phyloP scores from a whole-genome alignment of 1,140 invertebrate genomes.

The Holotrichia oblita region DNA sequence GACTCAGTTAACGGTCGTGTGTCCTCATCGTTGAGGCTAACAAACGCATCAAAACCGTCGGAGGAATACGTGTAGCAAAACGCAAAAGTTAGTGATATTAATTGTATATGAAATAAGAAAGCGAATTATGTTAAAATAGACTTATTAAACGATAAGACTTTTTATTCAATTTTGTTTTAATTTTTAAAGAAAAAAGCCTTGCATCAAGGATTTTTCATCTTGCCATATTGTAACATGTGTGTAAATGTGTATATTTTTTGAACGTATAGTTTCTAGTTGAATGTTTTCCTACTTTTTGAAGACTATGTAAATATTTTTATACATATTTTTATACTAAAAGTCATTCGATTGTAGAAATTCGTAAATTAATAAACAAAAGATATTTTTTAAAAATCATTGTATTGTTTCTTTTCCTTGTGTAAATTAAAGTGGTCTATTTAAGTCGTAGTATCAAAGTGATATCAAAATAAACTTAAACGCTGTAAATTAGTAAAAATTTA shows the following conservation, averaged over 20 bases:
- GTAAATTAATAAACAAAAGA: slow-evolving; percentile 36
- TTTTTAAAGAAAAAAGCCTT: slow-evolving; percentile 49
- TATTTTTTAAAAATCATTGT: not conserved
- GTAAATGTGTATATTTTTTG: slow-evolving; percentile 43
- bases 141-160: not conserved
- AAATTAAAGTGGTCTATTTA: not conserved
- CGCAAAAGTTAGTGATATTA: slow-evolving; percentile 25
- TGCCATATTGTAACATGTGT: slow-evolving; percentile 57
- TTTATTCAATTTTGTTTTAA: slow-evolving; percentile 39
- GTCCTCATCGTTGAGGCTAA: slow-evolving; percentile 71
- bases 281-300: slow-evolving; percentile 39
- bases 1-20: slow-evolving; percentile 76
- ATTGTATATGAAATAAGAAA: not conserved
- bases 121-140: not conserved
- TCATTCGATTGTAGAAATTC: slow-evolving; percentile 45
- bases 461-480: not conserved
- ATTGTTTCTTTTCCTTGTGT: not conserved
- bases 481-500: not conserved
- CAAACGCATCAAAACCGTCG: slow-evolving; percentile 77
- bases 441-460: not conserved
- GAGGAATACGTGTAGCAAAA: slow-evolving; percentile 77
- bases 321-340: slow-evolving; percentile 42
- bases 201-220: slow-evolving; percentile 58
- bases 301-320: slow-evolving; percentile 42
- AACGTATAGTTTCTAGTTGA: slow-evolving; percentile 42